Evolutionary conservation across 2,888 invertebrate genomes (phyloP), one percentile per base, ranked within the genome.

Genomic region (Philereme transversata): DNA sequence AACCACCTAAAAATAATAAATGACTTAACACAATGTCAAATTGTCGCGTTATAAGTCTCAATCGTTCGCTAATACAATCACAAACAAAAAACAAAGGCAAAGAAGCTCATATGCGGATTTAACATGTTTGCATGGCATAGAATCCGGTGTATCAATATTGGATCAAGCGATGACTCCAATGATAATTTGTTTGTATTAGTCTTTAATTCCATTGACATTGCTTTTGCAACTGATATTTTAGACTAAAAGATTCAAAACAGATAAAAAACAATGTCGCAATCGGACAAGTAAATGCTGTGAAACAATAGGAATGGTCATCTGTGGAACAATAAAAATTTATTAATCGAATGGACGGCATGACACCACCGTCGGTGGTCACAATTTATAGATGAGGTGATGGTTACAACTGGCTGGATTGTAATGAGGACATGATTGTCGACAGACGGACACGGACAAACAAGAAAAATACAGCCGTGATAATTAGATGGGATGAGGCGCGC

Each of bases 351-450:
- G 81, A 75, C 78, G 74, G 77, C 83, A 75, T 78, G 74, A 76
- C 83, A 84, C 84, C 87, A 83, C 86, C 86, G 81, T 81, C 85
- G 89, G 82, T 83, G 90, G 85, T 86, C 87, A 87, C 83, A 86
- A 91, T 91, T 89, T 90, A 91, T 89, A 80, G 85, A 84, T 82
- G 76, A 79, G 82, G 74, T 83, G 86, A 87, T 85, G 79, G 77
- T 80, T 83, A 86, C 86, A 84, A 62, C 82, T 83, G 74, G 78
- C 83, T 76, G 81, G 86, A 77, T 82, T 79, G 89, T 90, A 91
- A 90, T 90, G 89, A 89, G 84, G 87, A 90, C 90, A 89, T 87
- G 89, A 85, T 87, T 88, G 90, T 88, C 82, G 86, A 89, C 88
- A 87, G 83, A 73, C 81, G 84, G 84, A 88, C 88, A 87, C 81